A percentile compares a stretch with the other conserved stretches of the same genome.
Evolutionary conservation across 2,888 invertebrate species (phyloP).

Genomic region (Drosophila kanekoi): DNA sequence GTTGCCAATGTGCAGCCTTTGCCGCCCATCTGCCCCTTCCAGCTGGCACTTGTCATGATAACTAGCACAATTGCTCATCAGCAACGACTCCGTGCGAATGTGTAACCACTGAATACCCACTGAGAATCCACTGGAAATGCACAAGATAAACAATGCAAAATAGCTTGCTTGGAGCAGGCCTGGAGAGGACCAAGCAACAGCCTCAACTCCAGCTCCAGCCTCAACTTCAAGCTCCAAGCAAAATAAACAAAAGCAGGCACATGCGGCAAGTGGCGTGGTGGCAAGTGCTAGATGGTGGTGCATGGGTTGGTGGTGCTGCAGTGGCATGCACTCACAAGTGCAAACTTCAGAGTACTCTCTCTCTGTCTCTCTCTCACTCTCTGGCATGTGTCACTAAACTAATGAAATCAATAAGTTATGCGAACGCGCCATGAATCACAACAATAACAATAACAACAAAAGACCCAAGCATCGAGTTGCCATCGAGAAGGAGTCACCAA

Average conservation of each 20-base stretch:
- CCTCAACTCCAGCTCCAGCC: conserved; percentile 10
- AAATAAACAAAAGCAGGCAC: conserved; percentile 48
- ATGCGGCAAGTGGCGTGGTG: conserved; percentile 9
- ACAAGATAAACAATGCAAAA: conserved; percentile 55
- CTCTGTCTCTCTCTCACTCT: conserved; percentile 6
- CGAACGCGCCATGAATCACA: conserved; percentile 66
- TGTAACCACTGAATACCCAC: conserved; percentile 11
- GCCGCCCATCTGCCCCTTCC: not conserved
- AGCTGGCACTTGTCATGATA: conserved; percentile 13
- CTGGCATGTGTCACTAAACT: conserved; percentile 77
- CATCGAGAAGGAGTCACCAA: conserved; percentile 42
- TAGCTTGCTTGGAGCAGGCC: conserved; percentile 19
- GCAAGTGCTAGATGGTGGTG: not conserved
- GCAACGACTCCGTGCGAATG: conserved; percentile 9
- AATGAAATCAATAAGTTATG: conserved; percentile 80
- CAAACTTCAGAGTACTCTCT: conserved; percentile 47
- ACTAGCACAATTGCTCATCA: conserved; percentile 58
- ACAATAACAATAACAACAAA: conserved; percentile 64
- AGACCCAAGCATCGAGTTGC: conserved; percentile 1
- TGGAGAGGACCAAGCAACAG: conserved; percentile 2
- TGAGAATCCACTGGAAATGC: conserved; percentile 43
- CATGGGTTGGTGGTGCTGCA: not conserved
- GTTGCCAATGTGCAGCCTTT: not conserved
- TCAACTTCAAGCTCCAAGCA: conserved; percentile 16
- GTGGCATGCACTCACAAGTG: conserved; percentile 72